Base-by-base conservation (phyloP, 2,113 vertebrate genomes). In the Solea senegalensis region DNA sequence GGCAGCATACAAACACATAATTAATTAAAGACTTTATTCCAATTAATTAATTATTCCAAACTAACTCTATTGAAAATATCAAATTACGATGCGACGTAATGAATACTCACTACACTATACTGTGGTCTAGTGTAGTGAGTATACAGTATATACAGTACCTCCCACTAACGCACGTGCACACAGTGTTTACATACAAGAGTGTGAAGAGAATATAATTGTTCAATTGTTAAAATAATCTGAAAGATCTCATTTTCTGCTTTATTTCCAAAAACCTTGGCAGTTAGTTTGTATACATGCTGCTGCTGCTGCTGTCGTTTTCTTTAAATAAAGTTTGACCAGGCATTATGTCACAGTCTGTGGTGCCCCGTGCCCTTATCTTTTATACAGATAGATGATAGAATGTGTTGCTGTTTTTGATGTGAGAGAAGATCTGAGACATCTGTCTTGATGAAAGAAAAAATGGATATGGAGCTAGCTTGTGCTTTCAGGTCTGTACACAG, bases 251-350 rank as follows among this genome's bases (percentile, higher is more conserved):
- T 55, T 65, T 59, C 69, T 81, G 56, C 70, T 78, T 78, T 34
- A 16, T 76, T 85, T 83, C 65, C 69, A 50, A 81, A 72, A 74
- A 79, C 5, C 45, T 79, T 81, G 72, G 75, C 81, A 76, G 72
- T 57, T 55, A 27, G 8, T 52, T 49, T 40, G 28, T 16, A 15
- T 40, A 8, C 64, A 66, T 21, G 21, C 21, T 21, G 21, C 16
- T 21, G 51, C 51, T 48, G 57, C 59, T 61, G 27, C 8, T 68
- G 57, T 76, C 57, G 56, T 81, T 81, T 65, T 53, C 55, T 69
- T 74, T 68, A 13, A 66, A 65, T 74, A 48, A 61, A 78, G 68
- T 60, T 69, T 71, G 51, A 72, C 21, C 21, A 21, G 21, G 21
- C 21, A 66, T 50, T 45, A 61, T 1, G 28, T 52, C 56, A 21